Evolutionary conservation across 2,113 vertebrate species (phyloP), one percentile per base, ranked within the genome.

Genomic region (Zingel zingel): DNA sequence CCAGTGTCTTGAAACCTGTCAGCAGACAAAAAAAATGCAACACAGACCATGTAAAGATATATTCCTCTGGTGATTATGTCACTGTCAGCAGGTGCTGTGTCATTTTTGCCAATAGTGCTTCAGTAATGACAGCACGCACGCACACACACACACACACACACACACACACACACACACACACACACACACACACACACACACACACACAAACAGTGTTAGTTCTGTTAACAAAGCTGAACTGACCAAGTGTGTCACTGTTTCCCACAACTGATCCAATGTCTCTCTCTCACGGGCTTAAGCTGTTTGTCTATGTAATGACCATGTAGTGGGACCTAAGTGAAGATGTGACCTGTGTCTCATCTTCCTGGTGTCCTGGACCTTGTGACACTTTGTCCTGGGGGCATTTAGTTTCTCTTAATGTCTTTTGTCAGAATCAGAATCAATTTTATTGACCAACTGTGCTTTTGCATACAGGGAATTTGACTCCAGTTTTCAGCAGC

Each of bases 151-250:
- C 68, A 23, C 70, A 43, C 33, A n/a, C 79, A 74, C 59, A 18
- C 27, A n/a, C 12, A 30, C 56, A 48, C 19, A 47, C 43, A 53
- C 30, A 16, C 57, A 54, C 30, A n/a, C 39, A 53, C 57, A 30
- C 54, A 45, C 56, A 16, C 64, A 33, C 18, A n/a, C 71, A 33
- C 66, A 43, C 53, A 59, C 72, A 71, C 69, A 25, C 30, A 36
- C 11, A 51, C 63, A 62, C 16, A 36, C 36, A 72, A 25, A 47
- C 19, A 75, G 12, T 87, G 77, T 91, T 87, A 87, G 87, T 79
- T 87, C 67, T 85, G 83, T 63, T 87, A 83, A 87, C 67, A 83
- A 67, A 86, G 64, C 83, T 82, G 21, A 77, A 73, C 12, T 3
- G 70, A 79, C 57, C 56, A 62, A 81, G 36, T 85, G 63, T 83